A percentile compares a stretch with the other conserved stretches of the same genome.
Evolutionary conservation across 2,797 vertebrate species (phyloP).

Genomic region (Sphaeramia orbicularis): DNA sequence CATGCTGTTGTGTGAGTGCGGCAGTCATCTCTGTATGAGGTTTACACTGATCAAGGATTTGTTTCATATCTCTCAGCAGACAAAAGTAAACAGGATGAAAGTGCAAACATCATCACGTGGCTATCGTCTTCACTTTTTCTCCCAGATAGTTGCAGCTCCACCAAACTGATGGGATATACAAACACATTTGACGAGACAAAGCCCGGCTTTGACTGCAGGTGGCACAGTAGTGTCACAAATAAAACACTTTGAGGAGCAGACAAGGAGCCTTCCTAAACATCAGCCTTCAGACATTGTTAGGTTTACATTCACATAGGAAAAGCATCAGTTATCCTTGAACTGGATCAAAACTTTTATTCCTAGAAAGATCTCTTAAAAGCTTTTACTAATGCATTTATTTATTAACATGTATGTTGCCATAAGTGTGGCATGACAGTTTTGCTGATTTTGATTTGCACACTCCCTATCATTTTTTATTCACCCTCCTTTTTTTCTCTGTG

Average conservation of each 20-base stretch:
- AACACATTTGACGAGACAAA: constrained; percentile 40
- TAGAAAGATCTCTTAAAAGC: constrained; percentile 18
- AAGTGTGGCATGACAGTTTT: constrained; percentile 73
- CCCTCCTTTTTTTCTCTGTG: constrained; percentile 1
- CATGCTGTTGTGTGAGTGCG: constrained; percentile 20
- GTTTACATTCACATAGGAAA: constrained; percentile 7
- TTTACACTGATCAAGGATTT: constrained; percentile 63
- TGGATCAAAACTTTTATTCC: background rate
- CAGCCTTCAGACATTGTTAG: constrained; percentile 13
- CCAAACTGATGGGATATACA: constrained; percentile 39
- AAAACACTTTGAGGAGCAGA: constrained; percentile 36
- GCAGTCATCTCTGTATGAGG: constrained; percentile 37
- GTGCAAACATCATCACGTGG: constrained; percentile 33
- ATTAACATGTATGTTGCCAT: constrained; percentile 54
- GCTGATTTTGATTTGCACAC: constrained; percentile 81
- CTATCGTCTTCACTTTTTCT: constrained; percentile 15
- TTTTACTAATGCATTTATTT: constrained; percentile 50
- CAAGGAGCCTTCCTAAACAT: constrained; percentile 28
- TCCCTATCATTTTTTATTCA: constrained; percentile 15
- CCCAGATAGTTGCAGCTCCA: constrained; percentile 35
- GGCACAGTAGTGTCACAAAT: constrained; percentile 37
- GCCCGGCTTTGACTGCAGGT: constrained; percentile 33
- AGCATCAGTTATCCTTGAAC: background rate
- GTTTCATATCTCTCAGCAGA: constrained; percentile 56
- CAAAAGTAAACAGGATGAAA: constrained; percentile 64